Base-by-base conservation (phyloP, 2,113 vertebrate species). In the Anoplopoma fimbria region DNA sequence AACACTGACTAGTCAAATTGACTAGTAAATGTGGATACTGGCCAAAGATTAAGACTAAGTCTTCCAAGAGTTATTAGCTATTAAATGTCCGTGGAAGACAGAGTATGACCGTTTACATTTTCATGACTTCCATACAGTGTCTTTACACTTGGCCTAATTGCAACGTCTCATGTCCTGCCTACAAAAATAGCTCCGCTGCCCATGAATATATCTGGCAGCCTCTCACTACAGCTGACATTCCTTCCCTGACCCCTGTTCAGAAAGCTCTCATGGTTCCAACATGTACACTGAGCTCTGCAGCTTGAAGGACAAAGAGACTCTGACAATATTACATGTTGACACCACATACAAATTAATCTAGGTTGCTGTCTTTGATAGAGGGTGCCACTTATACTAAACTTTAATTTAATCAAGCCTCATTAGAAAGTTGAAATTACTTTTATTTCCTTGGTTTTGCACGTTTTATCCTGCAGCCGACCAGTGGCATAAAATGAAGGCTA, bases 121-220 rank as follows among this genome's bases (percentile, higher is more conserved):
- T 62, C 61, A 63, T 78, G 69, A 69, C 71, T 82, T 82, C 70
- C 78, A 78, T 83, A 88, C 82, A 78, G 81, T 68, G 75, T 53
- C 88, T 85, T 75, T 91, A 89, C 88, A 93, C 88, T 90, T 34
- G 51, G 63, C 58, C 67, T 79, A 38, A 82, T 57, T 60, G 61
- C 33, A 77, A 49, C 49, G 61, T 64, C 58, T 89, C 89, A 85
- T 71, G 76, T 81, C 27, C 68, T 70, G 40, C 23, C 57, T 73
- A 82, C 90, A 88, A 84, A 92, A 95, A 94, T 95, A 95, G 83
- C 87, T 38, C 23, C 2, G 53, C 34, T 53, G 79, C 61, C 92
- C 89, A 86, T 79, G 81, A 94, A 94, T 94, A 93, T 68, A 89
- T 76, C 89, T 92, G 93, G 92, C 89, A 89, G 83, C 68, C 25